These are phyloP conservation scores for Oceanodroma leucorhoa DNA, from an alignment of 2,797 vertebrate species.

Conservation along the genomic window DNA sequence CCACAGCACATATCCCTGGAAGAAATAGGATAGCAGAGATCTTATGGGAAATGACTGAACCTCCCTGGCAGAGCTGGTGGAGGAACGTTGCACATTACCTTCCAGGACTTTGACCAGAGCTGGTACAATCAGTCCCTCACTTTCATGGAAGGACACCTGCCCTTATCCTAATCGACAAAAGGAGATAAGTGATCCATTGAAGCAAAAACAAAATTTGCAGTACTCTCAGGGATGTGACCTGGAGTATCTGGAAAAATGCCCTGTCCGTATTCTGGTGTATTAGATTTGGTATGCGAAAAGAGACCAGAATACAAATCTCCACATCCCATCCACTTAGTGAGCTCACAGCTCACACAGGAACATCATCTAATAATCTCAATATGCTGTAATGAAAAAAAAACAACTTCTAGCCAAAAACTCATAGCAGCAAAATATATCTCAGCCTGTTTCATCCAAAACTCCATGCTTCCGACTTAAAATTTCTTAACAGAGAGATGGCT, in stretches of 20 bases:
- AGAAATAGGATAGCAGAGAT: conserved; percentile 2
- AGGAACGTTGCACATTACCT: not conserved
- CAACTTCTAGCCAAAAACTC: not conserved
- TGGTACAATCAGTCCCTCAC: not conserved
- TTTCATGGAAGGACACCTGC: not conserved
- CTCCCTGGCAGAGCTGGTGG: not conserved
- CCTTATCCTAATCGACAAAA: not conserved
- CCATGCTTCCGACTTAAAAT: not conserved
- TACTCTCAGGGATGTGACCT: not conserved
- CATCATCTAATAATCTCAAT: not conserved
- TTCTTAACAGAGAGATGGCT: not conserved
- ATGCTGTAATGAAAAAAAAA: not conserved
- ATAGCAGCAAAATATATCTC: not conserved
- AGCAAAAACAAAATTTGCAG: not conserved
- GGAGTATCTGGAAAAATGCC: not conserved
- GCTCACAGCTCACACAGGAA: not conserved
- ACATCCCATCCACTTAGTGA: not conserved
- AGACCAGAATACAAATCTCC: not conserved
- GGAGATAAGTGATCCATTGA: not conserved
- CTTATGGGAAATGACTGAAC: not conserved
- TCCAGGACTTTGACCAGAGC: not conserved
- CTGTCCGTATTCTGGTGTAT: not conserved
- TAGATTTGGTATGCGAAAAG: not conserved
- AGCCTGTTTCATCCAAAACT: not conserved
- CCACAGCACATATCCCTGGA: not conserved